Base-by-base conservation (phyloP, 2,888 invertebrate genomes). In the Cerceris rybyensis region DNA sequence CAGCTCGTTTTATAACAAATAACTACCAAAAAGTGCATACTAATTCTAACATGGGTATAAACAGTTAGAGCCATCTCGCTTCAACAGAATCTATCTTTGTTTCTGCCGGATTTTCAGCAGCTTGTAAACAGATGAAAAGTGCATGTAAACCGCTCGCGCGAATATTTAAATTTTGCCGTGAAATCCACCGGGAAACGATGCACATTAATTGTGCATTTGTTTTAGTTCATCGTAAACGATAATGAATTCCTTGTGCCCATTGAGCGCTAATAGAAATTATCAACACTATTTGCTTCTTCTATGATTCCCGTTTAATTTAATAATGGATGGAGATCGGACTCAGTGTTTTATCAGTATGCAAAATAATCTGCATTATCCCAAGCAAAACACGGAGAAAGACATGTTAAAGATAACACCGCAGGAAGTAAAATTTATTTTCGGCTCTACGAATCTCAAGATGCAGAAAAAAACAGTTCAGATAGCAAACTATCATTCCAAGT, bases 81-180 rank as follows among this genome's bases (percentile, higher is more conserved):
- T 60, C 52, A 41, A 55, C 68, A 57, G 43, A 71, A 71, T 71
- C 77, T 64, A 71, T 78, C 77, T 55, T 71, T 78, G 41, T 64
- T 66, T 67, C 64, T 59, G 55, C 55, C 49, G 59, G 63, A 54
- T 55, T 64, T 46, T 76, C 41, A 28, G 9, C 14, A 43, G 60
- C 60, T 58, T 41, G 65, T 77, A 75, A 75, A 70, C 65, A 61
- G 67, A 65, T 60, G 43, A 46, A 67, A 59, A 58, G 60, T 7
- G 42, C 66, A 57, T 58, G n/a, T n/a, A 49, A 2, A 28, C n/a
- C 17, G 8, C 7, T 69, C 69, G 60, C 75, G 70, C 57, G 63
- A 70, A 63, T 70, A 49, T 54, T 61, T 46, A 76, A 70, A 17
- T n/a, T 13, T 8, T 41, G 7, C 16, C 11, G 17, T 54, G 8